Conservation (phyloP, 1,140 invertebrate genomes). For the Dolichoris vasculosae region DNA sequence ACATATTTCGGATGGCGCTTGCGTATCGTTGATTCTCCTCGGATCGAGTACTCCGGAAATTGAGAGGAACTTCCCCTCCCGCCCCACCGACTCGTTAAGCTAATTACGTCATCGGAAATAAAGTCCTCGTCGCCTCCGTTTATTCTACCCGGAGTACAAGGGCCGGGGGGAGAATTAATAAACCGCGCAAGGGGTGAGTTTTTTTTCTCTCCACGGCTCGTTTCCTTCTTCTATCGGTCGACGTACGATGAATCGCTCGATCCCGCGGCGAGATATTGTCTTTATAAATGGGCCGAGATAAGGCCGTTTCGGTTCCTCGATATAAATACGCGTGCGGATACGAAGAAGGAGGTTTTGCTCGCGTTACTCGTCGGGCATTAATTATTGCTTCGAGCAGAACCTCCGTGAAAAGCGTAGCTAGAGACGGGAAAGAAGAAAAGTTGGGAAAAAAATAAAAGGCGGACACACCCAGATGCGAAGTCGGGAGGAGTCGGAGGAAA, state of each 20-base stretch:
- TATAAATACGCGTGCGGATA: neutral
- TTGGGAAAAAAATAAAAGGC: neutral
- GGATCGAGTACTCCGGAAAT: constrained; percentile 17
- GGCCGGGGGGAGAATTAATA: neutral
- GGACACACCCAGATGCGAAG: neutral
- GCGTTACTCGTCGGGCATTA: constrained; percentile 25
- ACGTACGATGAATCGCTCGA: neutral
- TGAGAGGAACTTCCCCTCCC: neutral
- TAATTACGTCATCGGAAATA: constrained; percentile 32
- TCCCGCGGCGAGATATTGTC: neutral
- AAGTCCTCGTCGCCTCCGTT: neutral
- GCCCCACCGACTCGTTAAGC: constrained; percentile 23
- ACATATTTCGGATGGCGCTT: neutral
- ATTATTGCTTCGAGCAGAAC: constrained; percentile 20
- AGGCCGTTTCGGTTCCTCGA: no score
- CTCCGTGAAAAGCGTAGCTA: no score
- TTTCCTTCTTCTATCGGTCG: neutral
- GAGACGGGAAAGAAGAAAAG: neutral
- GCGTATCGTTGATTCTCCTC: constrained; percentile 10
- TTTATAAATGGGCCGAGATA: neutral
- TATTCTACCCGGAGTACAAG: neutral
- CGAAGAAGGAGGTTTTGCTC: neutral
- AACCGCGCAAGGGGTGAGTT: neutral
- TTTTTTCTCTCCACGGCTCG: neutral
- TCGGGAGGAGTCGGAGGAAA: neutral